Percentiles rank a stretch among this genome's conserved stretches.
These are phyloP conservation scores for Synaphobranchus kaupii DNA, from an alignment of 2,797 vertebrate species.

Conservation along the genomic window DNA sequence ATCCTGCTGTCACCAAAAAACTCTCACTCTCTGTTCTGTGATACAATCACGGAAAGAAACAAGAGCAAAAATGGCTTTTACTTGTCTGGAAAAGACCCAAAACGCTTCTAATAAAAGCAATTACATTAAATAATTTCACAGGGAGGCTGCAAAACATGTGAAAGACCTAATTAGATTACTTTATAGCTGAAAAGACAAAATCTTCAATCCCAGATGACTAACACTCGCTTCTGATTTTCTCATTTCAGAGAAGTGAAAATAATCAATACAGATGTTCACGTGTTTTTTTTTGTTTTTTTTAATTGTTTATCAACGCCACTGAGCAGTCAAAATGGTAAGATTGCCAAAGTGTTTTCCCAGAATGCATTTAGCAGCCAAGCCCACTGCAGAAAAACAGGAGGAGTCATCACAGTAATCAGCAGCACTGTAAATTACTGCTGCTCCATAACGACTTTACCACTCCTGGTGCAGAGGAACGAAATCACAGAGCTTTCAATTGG, in stretches of 20 bases:
- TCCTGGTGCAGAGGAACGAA: neutral
- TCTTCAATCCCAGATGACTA: neutral
- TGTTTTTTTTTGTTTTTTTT: neutral
- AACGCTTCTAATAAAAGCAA: neutral
- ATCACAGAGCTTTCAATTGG: neutral
- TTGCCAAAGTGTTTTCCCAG: neutral
- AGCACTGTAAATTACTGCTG: constrained; percentile 1
- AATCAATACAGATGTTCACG: neutral
- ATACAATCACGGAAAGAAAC: neutral
- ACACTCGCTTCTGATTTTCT: too few relatives aligned
- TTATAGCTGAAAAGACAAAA: neutral
- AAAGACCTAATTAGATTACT: constrained; percentile 11
- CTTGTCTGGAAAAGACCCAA: neutral
- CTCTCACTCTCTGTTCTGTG: neutral
- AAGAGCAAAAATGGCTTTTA: neutral
- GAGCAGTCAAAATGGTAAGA: neutral
- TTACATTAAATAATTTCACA: neutral
- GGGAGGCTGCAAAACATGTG: neutral
- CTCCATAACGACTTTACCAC: constrained; percentile 5
- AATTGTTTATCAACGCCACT: neutral
- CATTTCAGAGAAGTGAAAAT: neutral
- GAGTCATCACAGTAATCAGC: neutral
- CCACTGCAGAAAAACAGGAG: neutral
- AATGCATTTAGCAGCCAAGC: neutral
- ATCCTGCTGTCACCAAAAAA: neutral